Conservation (phyloP, 1,140 invertebrate species). For the Scaptomyza montana region DNA sequence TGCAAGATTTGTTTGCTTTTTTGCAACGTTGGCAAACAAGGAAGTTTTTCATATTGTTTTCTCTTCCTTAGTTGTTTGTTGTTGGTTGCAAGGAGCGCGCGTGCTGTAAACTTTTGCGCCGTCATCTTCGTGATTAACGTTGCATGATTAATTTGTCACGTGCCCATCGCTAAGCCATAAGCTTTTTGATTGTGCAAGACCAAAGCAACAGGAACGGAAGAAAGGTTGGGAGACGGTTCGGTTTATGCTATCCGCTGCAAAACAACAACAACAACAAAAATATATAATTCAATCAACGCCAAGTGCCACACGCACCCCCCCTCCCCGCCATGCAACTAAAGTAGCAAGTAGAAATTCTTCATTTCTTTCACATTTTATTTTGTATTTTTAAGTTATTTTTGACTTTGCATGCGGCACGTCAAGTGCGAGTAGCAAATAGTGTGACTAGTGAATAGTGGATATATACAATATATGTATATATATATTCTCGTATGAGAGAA, state of each 20-base stretch:
- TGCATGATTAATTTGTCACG: conserved; percentile 54
- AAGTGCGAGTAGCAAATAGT: conserved; percentile 37
- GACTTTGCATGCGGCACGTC: conserved; percentile 80
- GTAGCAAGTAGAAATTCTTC: conserved; percentile 37
- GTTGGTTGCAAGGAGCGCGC: conserved; percentile 7
- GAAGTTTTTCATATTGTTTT: conserved; percentile 10
- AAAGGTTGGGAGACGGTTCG: conserved; percentile 17
- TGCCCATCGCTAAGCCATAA: conserved; percentile 41
- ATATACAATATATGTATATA: conserved; percentile 36
- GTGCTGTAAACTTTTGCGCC: conserved; percentile 23
- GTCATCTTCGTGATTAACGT: conserved; percentile 40
- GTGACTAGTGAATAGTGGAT: conserved; percentile 22
- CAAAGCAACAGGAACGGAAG: conserved; percentile 29
- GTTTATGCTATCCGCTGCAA: conserved; percentile 74
- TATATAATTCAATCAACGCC: conserved; percentile 82
- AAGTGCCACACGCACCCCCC: conserved; percentile 63
- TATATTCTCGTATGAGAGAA: conserved; percentile 60
- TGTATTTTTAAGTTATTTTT: conserved; percentile 65
- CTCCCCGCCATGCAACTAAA: conserved; percentile 7
- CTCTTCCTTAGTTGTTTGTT: background rate
- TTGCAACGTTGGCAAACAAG: background rate
- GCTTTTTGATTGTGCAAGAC: conserved; percentile 66
- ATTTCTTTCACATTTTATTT: conserved; percentile 5
- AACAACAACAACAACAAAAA: conserved; percentile 49
- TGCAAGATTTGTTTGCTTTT: no score